Conservation (phyloP, 2,797 vertebrate genomes). For the Merluccius polli region DNA sequence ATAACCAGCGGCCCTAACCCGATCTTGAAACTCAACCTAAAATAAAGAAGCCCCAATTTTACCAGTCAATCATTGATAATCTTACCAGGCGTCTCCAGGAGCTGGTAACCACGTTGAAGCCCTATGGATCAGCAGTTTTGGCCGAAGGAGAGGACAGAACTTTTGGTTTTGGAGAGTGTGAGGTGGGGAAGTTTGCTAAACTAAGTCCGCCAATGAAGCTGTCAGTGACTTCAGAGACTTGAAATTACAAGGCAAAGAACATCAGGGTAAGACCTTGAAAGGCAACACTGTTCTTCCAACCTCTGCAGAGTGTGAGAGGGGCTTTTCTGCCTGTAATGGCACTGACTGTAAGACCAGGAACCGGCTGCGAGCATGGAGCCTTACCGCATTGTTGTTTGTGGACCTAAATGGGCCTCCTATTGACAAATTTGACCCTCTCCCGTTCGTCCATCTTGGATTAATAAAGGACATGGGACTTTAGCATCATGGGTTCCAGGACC, state of each 20-base stretch:
- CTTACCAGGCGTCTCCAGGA: constrained; percentile 6
- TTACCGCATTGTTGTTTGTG: constrained; percentile 3
- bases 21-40: constrained; percentile 4
- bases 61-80: constrained; percentile 12
- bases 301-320: constrained; percentile 19
- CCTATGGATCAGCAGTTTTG: constrained; percentile 15
- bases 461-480: constrained; percentile 4
- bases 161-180: constrained; percentile 11
- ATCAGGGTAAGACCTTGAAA: constrained; percentile 15
- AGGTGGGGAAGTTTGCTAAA: constrained; percentile 13
- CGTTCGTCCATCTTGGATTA: background rate
- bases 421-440: constrained; percentile 4
- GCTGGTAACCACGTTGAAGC: constrained; percentile 9
- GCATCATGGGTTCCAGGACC: background rate
- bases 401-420: constrained; percentile 8
- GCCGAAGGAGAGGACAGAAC: constrained; percentile 3
- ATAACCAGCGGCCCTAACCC: background rate
- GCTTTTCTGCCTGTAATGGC: constrained; percentile 14
- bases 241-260: constrained; percentile 5
- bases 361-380: background rate
- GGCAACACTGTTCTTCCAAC: constrained; percentile 17
- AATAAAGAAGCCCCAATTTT: constrained; percentile 4
- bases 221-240: constrained; percentile 4
- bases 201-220: background rate
- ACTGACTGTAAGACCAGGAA: background rate